These are phyloP conservation scores for Calidris pygmaea DNA, from an alignment of 2,113 vertebrate species.

Conservation along the genomic window DNA sequence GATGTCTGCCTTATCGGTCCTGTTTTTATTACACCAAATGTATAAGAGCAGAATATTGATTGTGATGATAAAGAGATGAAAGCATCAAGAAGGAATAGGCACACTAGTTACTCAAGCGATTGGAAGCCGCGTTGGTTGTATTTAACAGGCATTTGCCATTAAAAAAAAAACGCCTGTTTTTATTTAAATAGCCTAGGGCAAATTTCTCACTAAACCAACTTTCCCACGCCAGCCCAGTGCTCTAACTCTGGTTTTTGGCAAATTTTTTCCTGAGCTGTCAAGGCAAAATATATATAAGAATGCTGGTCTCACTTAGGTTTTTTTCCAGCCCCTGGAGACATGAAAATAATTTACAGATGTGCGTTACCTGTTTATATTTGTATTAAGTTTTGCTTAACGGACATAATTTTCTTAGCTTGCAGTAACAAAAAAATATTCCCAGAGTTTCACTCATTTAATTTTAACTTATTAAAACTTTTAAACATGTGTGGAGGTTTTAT, in stretches of 20 bases:
- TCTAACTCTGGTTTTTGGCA: slow-evolving; percentile 74
- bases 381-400: slow-evolving; percentile 24
- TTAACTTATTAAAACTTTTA: slow-evolving; percentile 65
- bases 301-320: slow-evolving; percentile 72
- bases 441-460: slow-evolving; percentile 59
- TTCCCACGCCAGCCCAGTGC: slow-evolving; percentile 80
- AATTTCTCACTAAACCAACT: slow-evolving; percentile 72
- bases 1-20: not conserved
- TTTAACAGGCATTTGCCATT: slow-evolving; percentile 64
- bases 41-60: slow-evolving; percentile 19
- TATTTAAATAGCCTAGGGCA: slow-evolving; percentile 76
- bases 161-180: slow-evolving; percentile 68
- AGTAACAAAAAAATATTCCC: slow-evolving; percentile 68
- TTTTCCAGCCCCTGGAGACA: slow-evolving; percentile 72
- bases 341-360: slow-evolving; percentile 80
- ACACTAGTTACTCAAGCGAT: not conserved
- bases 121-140: not conserved
- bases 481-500: slow-evolving; percentile 62
- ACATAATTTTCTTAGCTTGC: slow-evolving; percentile 50
- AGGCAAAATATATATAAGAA: slow-evolving; percentile 74
- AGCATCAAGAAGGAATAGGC: slow-evolving; percentile 3
- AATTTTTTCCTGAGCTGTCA: slow-evolving; percentile 73
- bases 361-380: slow-evolving; percentile 70
- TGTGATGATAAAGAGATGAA: slow-evolving; percentile 27
- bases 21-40: not conserved